These are phyloP conservation scores for Gallirallus australis DNA, from an alignment of 2,797 vertebrate genomes.

Conservation along the genomic window DNA sequence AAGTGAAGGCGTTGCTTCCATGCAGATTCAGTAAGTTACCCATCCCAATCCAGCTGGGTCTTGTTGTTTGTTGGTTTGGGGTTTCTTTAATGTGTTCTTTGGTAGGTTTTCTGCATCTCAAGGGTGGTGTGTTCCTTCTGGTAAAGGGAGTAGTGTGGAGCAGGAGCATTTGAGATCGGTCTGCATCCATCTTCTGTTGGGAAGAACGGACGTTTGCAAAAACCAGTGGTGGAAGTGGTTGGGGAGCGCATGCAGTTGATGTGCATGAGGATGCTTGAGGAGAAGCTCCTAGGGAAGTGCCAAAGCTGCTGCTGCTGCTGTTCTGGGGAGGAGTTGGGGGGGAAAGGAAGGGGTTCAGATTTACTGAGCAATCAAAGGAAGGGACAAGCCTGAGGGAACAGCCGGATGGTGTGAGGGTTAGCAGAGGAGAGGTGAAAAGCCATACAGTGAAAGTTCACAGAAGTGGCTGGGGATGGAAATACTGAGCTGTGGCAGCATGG, in stretches of 20 bases:
- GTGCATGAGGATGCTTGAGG: background rate
- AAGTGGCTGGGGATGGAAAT: background rate
- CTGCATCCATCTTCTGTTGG: background rate
- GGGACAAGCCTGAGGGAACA: background rate
- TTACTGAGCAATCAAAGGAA: background rate
- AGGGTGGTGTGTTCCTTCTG: background rate
- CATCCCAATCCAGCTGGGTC: background rate
- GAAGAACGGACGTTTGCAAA: background rate
- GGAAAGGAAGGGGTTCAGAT: background rate
- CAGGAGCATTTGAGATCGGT: background rate
- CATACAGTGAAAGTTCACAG: background rate
- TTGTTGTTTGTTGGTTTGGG: no score
- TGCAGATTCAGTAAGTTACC: background rate
- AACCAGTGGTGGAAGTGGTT: accelerated
- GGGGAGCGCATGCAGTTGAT: background rate
- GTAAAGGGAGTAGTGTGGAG: background rate
- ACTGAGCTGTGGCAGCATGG: background rate
- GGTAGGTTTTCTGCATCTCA: background rate
- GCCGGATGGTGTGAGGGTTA: background rate
- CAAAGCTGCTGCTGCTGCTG: background rate
- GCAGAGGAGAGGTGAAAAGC: background rate
- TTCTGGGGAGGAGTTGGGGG: background rate
- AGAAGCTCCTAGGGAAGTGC: background rate
- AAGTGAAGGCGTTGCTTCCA: background rate
- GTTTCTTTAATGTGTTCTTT: background rate